These are phyloP conservation scores for Coelinius sp. DNA, from an alignment of 2,888 invertebrate species.

Conservation along the genomic window DNA sequence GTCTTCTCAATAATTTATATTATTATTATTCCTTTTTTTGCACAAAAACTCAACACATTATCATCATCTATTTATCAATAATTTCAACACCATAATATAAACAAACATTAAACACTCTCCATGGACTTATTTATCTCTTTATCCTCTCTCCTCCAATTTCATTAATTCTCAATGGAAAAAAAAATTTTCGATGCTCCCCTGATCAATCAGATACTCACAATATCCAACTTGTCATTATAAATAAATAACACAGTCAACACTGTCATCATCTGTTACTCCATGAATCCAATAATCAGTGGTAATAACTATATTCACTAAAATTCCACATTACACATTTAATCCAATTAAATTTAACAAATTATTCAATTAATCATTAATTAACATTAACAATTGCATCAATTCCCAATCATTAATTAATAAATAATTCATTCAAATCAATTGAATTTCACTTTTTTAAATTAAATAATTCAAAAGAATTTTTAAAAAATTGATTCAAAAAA, in stretches of 20 bases:
- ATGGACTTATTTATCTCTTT: neutral
- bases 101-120: neutral
- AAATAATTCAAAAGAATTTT: too few relatives aligned
- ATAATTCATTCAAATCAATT: too few relatives aligned
- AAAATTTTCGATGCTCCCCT: neutral
- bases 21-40: neutral
- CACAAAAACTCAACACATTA: neutral
- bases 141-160: too few relatives aligned
- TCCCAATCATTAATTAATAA: neutral
- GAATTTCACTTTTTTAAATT: too few relatives aligned
- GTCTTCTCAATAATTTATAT: conserved; percentile 48
- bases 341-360: neutral
- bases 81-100: neutral
- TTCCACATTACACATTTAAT: conserved; percentile 11
- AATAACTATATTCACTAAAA: neutral
- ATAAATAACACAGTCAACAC: neutral
- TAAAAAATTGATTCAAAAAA: too few relatives aligned
- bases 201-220: neutral
- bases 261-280: neutral
- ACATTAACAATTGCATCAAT: neutral
- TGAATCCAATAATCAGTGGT: neutral
- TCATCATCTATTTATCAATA: neutral
- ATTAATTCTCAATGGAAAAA: too few relatives aligned
- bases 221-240: neutral
- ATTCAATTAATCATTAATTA: neutral